Percentiles rank a stretch among this genome's conserved stretches.
phyloP scores from a whole-genome alignment of 1,140 invertebrate species.

The Temnothorax longispinosus region DNA sequence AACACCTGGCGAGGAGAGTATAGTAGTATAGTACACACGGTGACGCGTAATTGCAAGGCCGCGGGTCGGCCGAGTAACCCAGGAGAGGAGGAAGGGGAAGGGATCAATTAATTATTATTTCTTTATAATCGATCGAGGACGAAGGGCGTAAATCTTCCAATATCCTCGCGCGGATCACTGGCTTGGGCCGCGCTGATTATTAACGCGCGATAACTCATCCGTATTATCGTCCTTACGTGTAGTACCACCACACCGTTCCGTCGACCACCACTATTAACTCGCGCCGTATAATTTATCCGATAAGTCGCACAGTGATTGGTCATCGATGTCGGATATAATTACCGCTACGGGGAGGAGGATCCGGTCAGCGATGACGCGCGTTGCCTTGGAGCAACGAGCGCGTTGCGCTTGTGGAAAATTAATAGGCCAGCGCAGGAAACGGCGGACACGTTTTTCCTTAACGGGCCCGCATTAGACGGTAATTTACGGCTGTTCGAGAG shows the following conservation, averaged over 20 bases:
- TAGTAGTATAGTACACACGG: not conserved
- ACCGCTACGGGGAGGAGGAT: conserved; percentile 52
- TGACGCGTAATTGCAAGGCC: conserved; percentile 41
- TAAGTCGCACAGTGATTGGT: conserved; percentile 68
- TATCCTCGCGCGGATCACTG: conserved; percentile 73
- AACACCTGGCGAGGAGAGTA: not conserved
- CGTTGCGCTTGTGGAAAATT: conserved; percentile 35
- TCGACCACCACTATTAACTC: conserved; percentile 16
- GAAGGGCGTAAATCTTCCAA: conserved; percentile 68
- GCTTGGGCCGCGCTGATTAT: conserved; percentile 68
- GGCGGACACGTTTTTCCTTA: conserved; percentile 48
- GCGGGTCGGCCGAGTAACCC: conserved; percentile 12
- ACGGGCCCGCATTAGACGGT: conserved; percentile 19
- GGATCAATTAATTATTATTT: conserved; percentile 62
- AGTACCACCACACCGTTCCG: not conserved
- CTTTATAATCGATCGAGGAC: conserved; percentile 62
- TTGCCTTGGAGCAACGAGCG: conserved; percentile 12
- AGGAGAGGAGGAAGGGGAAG: not conserved
- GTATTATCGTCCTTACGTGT: conserved; percentile 34
- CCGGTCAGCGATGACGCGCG: conserved; percentile 49
- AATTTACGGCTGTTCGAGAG: conserved; percentile 49
- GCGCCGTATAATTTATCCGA: conserved; percentile 65
- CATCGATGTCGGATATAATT: conserved; percentile 79
- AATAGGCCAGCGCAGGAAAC: conserved; percentile 54
- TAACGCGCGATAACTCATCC: conserved; percentile 69